These are phyloP conservation scores for Orientallactaga sibirica DNA, from an alignment of 2,797 vertebrate genomes.

Conservation along the genomic window DNA sequence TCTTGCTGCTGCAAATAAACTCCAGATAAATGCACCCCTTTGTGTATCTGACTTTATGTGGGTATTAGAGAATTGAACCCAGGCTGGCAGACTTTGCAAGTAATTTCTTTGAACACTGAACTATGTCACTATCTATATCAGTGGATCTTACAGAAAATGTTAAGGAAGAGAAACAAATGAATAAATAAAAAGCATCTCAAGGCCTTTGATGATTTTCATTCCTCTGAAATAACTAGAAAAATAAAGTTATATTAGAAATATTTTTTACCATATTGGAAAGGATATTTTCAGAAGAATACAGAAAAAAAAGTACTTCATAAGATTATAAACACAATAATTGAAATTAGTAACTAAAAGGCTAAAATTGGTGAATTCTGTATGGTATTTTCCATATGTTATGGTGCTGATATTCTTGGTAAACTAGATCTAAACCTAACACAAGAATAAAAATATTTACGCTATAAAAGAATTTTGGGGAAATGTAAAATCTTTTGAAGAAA, in stretches of 20 bases:
- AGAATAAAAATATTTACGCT: slow-evolving; percentile 6
- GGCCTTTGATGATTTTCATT: not conserved
- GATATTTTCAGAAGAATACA: not conserved
- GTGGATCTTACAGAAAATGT: slow-evolving; percentile 21
- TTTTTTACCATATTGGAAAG: not conserved
- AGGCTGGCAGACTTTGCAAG: too few species aligned
- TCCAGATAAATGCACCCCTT: too few species aligned
- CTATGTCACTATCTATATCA: too few species aligned
- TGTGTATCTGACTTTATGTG: too few species aligned
- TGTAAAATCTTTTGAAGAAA: not conserved
- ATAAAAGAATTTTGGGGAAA: not conserved
- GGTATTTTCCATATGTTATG: not conserved
- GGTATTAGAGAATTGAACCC: too few species aligned
- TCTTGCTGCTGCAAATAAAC: too few species aligned
- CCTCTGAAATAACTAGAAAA: slow-evolving; percentile 26
- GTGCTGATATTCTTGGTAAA: slow-evolving; percentile 8
- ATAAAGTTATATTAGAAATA: slow-evolving; percentile 38
- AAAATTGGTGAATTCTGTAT: not conserved
- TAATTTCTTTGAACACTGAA: too few species aligned
- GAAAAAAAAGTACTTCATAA: not conserved
- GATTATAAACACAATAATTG: not conserved
- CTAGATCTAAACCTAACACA: slow-evolving; percentile 39
- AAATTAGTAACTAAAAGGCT: not conserved
- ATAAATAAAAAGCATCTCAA: not conserved
- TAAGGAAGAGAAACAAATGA: not conserved